Evolutionary conservation across 1,140 invertebrate species (phyloP), one percentile per base, ranked within the genome.

Genomic region (Pseudachorutes palmiensis): DNA sequence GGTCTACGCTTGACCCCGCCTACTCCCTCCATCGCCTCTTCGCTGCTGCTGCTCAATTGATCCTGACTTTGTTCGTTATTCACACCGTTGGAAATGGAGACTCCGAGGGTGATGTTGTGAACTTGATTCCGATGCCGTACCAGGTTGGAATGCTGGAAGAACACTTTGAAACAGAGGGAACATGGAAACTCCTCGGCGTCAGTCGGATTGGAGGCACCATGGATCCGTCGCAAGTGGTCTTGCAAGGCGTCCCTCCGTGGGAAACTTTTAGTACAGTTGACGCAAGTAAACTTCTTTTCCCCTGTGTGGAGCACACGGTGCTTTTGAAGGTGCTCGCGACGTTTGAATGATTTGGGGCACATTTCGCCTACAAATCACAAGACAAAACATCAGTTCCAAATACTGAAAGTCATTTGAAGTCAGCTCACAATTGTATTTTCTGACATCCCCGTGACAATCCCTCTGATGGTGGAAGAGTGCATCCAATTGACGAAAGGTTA

Each of bases 281-380:
- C 28, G 41, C 72, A 73, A 31, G 24, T 22, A 31, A 66, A 70
- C 14, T 66, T 70, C 31, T 67, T 73, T 45, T 66, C 69, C 28
- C 69, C 72, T 2, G 70, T 69, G 29, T 73, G 72, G 1, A 70
- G 24, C 1, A 70, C 69, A 49, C 62, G 33, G 33, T 73, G 72
- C 49, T 73, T 73, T 22, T 33, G 64, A 29, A 73, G 63, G 61
- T 73, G 72, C 51, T 73, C 72, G 58, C 69, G 70, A 1, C 72
- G 30, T 32, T 69, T 71, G 49, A 71, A 71, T 5, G 57, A 41
- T 60, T 70, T 69, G n/a, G 57, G 59, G 51, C 68, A 69, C n/a
- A 61, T 49, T 30, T 62, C 31, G 49, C 68, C 66, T 36, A 51
- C 5, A 24, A 36, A 62, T 36, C 9, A 62, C 41, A 9, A 36